Percentiles rank a stretch among this genome's conserved stretches.
Conservation (phyloP, 2,797 vertebrate species). For the Squalus acanthias region DNA sequence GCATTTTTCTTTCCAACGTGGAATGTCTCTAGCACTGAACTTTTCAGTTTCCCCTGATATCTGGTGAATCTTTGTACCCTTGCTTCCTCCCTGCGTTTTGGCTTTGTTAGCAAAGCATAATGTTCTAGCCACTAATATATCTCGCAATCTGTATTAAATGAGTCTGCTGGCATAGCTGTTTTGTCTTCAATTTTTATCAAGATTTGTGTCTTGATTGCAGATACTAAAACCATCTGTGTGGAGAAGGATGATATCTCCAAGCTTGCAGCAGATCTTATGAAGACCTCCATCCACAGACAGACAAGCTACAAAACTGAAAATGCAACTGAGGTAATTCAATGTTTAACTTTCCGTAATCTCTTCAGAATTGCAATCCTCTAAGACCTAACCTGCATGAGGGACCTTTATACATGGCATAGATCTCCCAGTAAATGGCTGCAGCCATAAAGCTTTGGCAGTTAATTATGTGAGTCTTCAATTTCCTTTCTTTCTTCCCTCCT, state of each 20-base stretch:
- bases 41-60: not conserved
- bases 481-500: not conserved
- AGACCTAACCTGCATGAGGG: not conserved
- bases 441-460: not conserved
- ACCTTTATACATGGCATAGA: not conserved
- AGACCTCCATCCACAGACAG: conserved; percentile 82
- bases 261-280: conserved; percentile 83
- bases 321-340: conserved; percentile 65
- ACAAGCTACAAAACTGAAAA: conserved; percentile 81
- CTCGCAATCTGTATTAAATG: not conserved
- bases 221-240: conserved; percentile 61
- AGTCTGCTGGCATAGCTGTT: not conserved
- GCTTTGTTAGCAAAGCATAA: conserved; percentile 64
- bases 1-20: not conserved
- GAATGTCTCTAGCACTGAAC: not conserved
- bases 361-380: not conserved
- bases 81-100: not conserved
- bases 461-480: not conserved
- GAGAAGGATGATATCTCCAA: conserved; percentile 87
- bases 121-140: not conserved
- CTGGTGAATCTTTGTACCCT: not conserved
- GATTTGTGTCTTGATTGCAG: not conserved
- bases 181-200: not conserved
- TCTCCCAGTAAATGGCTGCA: not conserved
- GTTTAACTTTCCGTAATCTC: not conserved